phyloP scores from a whole-genome alignment of 2,797 vertebrate genomes.

The Neopelma chrysocephalum region DNA sequence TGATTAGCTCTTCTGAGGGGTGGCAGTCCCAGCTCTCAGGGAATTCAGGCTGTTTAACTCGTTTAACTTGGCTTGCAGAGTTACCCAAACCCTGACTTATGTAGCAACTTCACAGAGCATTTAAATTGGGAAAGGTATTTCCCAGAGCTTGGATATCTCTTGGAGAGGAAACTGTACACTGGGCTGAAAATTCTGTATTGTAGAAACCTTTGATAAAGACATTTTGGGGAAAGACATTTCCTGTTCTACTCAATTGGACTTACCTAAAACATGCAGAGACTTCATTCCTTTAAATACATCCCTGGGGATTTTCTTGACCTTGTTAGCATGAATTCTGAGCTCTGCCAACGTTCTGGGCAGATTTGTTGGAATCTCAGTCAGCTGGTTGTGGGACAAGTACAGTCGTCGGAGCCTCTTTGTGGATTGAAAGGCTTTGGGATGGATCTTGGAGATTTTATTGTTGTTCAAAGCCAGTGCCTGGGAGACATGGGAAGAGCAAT shows the following conservation, averaged over 20 bases:
- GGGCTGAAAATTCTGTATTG: background rate
- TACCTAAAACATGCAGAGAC: conserved; percentile 92
- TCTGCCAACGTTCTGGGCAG: conserved; percentile 90
- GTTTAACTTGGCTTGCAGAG: background rate
- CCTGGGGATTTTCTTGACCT: conserved; percentile 88
- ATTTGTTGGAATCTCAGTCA: conserved; percentile 90
- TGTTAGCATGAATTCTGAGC: conserved; percentile 94
- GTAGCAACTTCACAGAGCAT: background rate
- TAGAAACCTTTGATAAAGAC: background rate
- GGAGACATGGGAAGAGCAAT: background rate
- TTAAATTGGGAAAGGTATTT: background rate
- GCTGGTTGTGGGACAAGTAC: conserved; percentile 92
- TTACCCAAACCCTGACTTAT: background rate
- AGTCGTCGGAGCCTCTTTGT: conserved; percentile 87
- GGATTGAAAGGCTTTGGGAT: conserved; percentile 90
- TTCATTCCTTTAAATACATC: conserved; percentile 90
- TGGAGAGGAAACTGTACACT: background rate
- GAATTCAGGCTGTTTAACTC: background rate
- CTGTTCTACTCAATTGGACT: conserved; percentile 18
- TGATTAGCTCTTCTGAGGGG: background rate
- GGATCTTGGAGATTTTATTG: conserved; percentile 92
- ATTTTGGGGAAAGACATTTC: background rate
- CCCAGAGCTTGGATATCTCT: background rate
- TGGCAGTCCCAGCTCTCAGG: background rate
- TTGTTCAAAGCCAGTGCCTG: conserved; percentile 95